Base-by-base conservation (phyloP, 2,113 vertebrate genomes). In the Xiphophorus hellerii region DNA sequence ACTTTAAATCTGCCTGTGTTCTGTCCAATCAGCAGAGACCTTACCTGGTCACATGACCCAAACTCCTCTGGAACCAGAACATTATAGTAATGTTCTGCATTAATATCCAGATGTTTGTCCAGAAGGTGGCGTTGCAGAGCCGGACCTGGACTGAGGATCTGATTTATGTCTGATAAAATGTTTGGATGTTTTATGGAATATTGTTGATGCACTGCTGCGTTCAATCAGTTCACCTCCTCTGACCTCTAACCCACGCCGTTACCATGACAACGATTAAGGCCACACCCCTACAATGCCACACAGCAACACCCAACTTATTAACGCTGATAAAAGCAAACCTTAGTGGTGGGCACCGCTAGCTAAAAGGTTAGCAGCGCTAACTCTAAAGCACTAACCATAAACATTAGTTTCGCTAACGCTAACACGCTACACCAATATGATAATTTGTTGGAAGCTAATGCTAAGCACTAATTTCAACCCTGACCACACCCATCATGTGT, bases 41-140 rank as follows among this genome's bases (percentile, higher is more conserved):
- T 51, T 61, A 77, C 75, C 64, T 22, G 65, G 62, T 84, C 37
- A 69, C 42, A 63, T 33, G 66, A 74, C 25, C 27, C 22, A n/a
- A 54, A 25, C 51, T 10, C 25, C 25, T 58, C 25, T 58, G 51
- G 25, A 58, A 25, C 51, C 25, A n/a, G 25, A 25, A 65, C 30
- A 35, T 35, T 65, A 20, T 25, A 65, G 11, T 65, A 22, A 65
- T 48, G 30, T 65, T 65, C 33, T 33, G 22, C 5, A 35, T 33
- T 10, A 65, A 30, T 12, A n/a, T 65, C 31, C 30, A 25, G 62
- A 25, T 11, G 31, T 15, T 35, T 64, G 63, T 35, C 63, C 31
- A 35, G 31, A 33, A 25, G 31, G 22, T 33, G 63, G 63, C 3
- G 31, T 20, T 35, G 10, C 30, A 25, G 10, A 33, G 31, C 22